phyloP scores from a whole-genome alignment of 2,797 vertebrate genomes.

The Sebastolobus altivelis region DNA sequence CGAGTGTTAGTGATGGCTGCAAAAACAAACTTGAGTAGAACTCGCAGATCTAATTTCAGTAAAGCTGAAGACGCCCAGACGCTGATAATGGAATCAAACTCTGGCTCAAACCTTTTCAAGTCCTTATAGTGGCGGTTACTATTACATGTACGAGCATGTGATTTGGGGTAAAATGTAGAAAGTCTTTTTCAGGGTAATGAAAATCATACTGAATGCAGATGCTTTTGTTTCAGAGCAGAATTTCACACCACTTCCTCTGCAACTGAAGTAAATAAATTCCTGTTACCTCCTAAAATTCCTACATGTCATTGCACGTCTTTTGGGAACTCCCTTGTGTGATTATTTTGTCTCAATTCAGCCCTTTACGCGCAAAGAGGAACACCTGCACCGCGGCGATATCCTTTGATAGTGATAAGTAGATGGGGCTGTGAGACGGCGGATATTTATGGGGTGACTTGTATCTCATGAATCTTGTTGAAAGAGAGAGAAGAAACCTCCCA shows the following conservation, averaged over 20 bases:
- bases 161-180: background rate
- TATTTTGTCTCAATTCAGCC: constrained; percentile 30
- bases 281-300: constrained; percentile 66
- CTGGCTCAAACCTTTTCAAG: background rate
- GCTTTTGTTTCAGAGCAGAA: constrained; percentile 10
- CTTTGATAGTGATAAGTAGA: constrained; percentile 46
- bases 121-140: background rate
- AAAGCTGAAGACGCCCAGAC: background rate
- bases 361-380: constrained; percentile 45
- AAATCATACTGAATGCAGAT: constrained; percentile 10
- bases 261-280: constrained; percentile 36
- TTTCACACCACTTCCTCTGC: constrained; percentile 28
- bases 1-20: constrained; percentile 1
- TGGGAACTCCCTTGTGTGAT: constrained; percentile 53
- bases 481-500: constrained; percentile 47
- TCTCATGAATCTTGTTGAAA: constrained; percentile 55
- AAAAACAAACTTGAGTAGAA: background rate
- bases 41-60: constrained; percentile 3
- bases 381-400: constrained; percentile 27
- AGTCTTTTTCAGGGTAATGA: background rate
- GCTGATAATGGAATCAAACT: background rate
- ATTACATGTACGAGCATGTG: background rate
- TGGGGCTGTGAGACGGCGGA: background rate
- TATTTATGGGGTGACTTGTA: constrained; percentile 50
- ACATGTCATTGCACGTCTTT: constrained; percentile 43